Percentiles rank a stretch among this genome's conserved stretches.
Conservation (phyloP, 2,113 vertebrate genomes). For the Gobio gobio region DNA sequence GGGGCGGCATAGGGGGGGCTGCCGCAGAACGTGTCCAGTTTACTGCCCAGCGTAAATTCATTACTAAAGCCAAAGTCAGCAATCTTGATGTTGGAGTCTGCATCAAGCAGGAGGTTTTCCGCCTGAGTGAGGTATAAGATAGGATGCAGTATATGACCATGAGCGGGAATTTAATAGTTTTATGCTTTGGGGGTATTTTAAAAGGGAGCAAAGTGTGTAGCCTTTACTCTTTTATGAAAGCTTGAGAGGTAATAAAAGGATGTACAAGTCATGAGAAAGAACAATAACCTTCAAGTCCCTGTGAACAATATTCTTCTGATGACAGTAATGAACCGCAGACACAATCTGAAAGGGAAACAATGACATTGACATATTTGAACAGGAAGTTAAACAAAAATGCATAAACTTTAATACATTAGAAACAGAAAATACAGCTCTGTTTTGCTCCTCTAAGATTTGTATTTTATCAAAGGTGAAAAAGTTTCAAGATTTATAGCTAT, state of each 20-base stretch:
- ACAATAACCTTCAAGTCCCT: constrained; percentile 88
- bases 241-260: constrained; percentile 81
- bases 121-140: constrained; percentile 72
- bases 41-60: constrained; percentile 89
- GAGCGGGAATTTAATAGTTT: not conserved
- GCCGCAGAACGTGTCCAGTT: constrained; percentile 95
- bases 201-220: constrained; percentile 10
- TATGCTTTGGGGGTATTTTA: not conserved
- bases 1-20: constrained; percentile 92
- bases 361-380: not conserved
- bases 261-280: constrained; percentile 84
- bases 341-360: constrained; percentile 79
- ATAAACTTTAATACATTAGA: not conserved
- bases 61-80: constrained; percentile 96
- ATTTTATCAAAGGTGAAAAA: not conserved
- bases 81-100: constrained; percentile 92
- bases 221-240: constrained; percentile 80
- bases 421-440: not conserved
- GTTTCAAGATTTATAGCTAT: not conserved
- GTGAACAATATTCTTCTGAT: constrained; percentile 94
- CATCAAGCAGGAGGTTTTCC: constrained; percentile 90
- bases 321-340: constrained; percentile 93
- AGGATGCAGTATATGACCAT: not conserved
- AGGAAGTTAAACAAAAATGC: not conserved
- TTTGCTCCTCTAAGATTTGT: not conserved